Conservation (phyloP, 2,113 vertebrate genomes). For the Rutilus rutilus region DNA sequence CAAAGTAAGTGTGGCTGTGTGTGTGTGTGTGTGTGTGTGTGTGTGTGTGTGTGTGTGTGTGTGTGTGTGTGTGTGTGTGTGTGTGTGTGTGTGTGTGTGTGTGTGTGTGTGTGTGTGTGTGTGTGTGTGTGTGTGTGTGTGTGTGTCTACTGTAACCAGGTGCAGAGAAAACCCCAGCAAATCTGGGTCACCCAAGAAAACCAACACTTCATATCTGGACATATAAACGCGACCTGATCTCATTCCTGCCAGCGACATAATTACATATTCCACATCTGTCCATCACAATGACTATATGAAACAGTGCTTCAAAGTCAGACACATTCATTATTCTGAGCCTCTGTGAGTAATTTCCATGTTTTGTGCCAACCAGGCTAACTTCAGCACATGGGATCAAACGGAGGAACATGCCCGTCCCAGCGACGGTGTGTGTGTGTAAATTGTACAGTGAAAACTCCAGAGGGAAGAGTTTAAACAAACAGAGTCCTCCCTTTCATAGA, state of each 20-base stretch:
- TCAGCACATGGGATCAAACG: slow-evolving; percentile 7
- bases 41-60: slow-evolving; percentile 8
- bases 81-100: neutral
- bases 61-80: slow-evolving; percentile 9
- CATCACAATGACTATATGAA: neutral
- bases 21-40: neutral
- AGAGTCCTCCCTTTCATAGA: neutral
- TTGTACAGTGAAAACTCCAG: neutral
- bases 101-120: neutral
- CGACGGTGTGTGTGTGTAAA: slow-evolving; percentile 13
- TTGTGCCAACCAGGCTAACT: slow-evolving; percentile 28
- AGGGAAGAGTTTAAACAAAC: slow-evolving; percentile 41
- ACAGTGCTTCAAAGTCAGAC: slow-evolving; percentile 26
- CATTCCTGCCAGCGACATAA: neutral
- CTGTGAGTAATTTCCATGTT: slow-evolving; percentile 33
- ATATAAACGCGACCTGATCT: neutral
- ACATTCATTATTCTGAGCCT: neutral
- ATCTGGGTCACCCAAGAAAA: slow-evolving; percentile 30
- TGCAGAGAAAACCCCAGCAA: slow-evolving; percentile 16
- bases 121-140: slow-evolving; percentile 17
- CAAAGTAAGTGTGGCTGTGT: neutral
- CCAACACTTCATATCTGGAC: neutral
- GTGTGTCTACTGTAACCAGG: slow-evolving; percentile 25
- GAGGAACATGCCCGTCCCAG: neutral
- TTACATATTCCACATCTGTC: slow-evolving; percentile 15